Base-by-base conservation (phyloP, 2,888 invertebrate species). In the Lasioglossum calceatum region DNA sequence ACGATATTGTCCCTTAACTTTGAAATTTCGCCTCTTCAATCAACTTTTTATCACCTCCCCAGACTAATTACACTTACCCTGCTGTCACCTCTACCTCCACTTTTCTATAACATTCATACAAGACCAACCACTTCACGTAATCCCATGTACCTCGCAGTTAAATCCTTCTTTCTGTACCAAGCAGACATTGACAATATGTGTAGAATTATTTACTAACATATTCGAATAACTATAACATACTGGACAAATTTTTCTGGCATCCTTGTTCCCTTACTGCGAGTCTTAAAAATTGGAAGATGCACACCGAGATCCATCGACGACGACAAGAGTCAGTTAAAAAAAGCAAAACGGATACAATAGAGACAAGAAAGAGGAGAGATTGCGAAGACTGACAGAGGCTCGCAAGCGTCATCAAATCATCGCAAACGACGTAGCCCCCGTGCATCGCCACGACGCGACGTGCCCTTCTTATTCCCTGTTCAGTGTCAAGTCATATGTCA, bases 401-500 rank as follows among this genome's bases (percentile, higher is more conserved):
- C 42, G 71, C 23, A 5, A 8, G 1, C 36, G 64, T 84, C 83
- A 77, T 83, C 83, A 72, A 77, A 84, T 83, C 84, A 73, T 77
- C 27, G 5, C 5, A 36, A 27, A 82, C 71, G 12, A 58, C 12
- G 4, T 58, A 23, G 58, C n/a, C 58, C 58, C 12, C n/a, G 12
- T 58, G 58, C 58, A 12, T 58, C 58, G 4, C n/a, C 12, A 32
- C 58, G 54, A 27, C 42, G 39, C 58, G 54, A 27, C 42, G 54
- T 73, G 32, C 14, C 36, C 76, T 76, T 73, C 50, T 84, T 78
- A 71, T 84, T 79, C 47, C 42, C 72, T 19, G 27, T 73, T 76
- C 79, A 76, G 73, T 85, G 77, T 77, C 77, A 78, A 85, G 83
- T 71, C 71, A 71, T 75, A 64, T 73, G 81, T 87, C 75, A 85